Percentiles rank a stretch among this genome's conserved stretches.
Conservation (phyloP, 2,797 vertebrate genomes). For the Pantherophis alleghaniensis region DNA sequence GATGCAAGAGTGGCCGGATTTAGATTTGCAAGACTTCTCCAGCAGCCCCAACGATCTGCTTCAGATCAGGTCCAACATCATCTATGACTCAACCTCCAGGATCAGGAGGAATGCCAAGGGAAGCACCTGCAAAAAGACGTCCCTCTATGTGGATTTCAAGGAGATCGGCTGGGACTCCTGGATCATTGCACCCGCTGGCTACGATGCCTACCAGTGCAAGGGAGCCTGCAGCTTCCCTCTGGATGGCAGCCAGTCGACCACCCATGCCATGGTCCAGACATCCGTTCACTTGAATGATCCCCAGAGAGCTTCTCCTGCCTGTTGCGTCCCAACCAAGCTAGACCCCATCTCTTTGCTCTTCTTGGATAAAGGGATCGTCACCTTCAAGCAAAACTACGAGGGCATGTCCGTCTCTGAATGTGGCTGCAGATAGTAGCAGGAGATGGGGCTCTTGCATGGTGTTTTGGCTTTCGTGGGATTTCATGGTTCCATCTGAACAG, state of each 20-base stretch:
- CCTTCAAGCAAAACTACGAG: constrained; percentile 97
- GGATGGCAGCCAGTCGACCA: constrained; percentile 93
- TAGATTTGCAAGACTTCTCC: constrained; percentile 70
- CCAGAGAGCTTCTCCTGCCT: constrained; percentile 88
- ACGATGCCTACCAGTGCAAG: constrained; percentile 91
- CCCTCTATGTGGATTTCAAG: constrained; percentile 94
- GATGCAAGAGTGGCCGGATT: constrained; percentile 72
- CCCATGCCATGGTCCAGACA: constrained; percentile 96
- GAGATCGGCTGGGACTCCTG: constrained; percentile 98
- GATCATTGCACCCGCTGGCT: constrained; percentile 91
- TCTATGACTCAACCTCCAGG: constrained; percentile 90
- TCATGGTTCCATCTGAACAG: constrained; percentile 76
- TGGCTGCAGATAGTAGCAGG: constrained; percentile 90
- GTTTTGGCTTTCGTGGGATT: constrained; percentile 58
- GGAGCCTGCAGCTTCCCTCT: constrained; percentile 90
- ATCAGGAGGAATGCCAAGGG: constrained; percentile 93
- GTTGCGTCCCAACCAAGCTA: constrained; percentile 95
- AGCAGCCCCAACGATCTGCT: constrained; percentile 83
- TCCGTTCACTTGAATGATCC: constrained; percentile 90
- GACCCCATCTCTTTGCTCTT: constrained; percentile 97
- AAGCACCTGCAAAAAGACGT: constrained; percentile 91
- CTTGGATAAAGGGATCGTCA: constrained; percentile 93
- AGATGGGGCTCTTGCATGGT: not conserved
- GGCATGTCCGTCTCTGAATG: constrained; percentile 97
- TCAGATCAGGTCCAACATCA: constrained; percentile 95